Evolutionary conservation across 2,113 vertebrate species (phyloP).

Genomic region (Tiliqua scincoides): DNA sequence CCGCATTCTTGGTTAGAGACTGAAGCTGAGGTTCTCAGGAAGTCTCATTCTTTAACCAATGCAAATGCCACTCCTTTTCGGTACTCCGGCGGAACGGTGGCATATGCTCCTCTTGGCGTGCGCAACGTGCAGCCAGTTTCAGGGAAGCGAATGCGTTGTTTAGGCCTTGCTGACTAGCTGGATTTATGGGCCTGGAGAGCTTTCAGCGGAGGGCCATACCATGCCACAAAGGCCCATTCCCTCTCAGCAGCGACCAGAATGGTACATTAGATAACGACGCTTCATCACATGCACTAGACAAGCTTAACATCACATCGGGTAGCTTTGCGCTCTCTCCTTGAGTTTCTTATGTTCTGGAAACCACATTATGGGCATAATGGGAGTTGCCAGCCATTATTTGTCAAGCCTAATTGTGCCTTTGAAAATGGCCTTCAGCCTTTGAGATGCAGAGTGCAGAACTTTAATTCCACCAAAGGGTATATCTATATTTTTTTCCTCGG

Average conservation of each 20-base stretch:
- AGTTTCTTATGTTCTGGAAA: constrained; percentile 56
- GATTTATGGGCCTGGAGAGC: constrained; percentile 10
- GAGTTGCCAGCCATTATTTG: constrained; percentile 35
- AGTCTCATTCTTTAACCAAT: too few species aligned
- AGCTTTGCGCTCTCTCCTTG: constrained; percentile 46
- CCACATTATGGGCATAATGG: constrained; percentile 60
- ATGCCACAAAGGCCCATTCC: constrained; percentile 18
- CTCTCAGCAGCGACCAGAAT: rapidly evolving
- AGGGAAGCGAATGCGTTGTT: constrained; percentile 36
- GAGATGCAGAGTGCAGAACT: constrained; percentile 51
- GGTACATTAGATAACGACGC: not conserved
- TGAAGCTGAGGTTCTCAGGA: too few species aligned
- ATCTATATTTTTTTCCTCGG: constrained; percentile 19
- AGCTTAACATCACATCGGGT: constrained; percentile 48
- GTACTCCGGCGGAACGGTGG: too few species aligned
- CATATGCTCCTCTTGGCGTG: too few species aligned
- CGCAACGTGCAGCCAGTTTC: constrained; percentile 36
- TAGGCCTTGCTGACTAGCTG: constrained; percentile 44
- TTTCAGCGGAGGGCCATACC: constrained; percentile 12
- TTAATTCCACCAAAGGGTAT: constrained; percentile 51
- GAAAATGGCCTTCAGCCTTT: constrained; percentile 63
- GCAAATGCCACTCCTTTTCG: too few species aligned
- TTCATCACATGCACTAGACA: constrained; percentile 47
- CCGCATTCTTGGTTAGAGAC: too few species aligned
- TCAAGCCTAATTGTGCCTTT: constrained; percentile 55